A percentile compares a stretch with the other conserved stretches of the same genome.
phyloP scores from a whole-genome alignment of 1,140 invertebrate species.

The Saccostrea cuccullata region DNA sequence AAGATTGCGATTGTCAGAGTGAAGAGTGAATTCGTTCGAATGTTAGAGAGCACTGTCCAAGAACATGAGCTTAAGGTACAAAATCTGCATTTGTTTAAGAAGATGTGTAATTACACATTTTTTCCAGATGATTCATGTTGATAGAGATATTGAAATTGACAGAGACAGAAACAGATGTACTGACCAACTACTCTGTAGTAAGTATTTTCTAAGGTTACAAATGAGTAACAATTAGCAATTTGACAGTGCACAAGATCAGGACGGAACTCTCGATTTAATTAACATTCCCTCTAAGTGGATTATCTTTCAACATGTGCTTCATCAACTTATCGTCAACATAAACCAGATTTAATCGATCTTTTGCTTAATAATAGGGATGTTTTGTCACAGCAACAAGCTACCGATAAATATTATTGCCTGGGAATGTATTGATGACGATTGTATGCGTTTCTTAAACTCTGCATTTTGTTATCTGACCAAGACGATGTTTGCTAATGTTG shows the following conservation, averaged over 20 bases:
- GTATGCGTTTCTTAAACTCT: not conserved
- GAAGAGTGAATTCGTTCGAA: no score
- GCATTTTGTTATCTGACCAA: conserved; percentile 5
- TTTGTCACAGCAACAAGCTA: not conserved
- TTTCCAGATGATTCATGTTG: not conserved
- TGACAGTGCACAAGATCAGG: not conserved
- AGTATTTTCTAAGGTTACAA: not conserved
- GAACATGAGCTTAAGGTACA: no score
- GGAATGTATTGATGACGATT: not conserved
- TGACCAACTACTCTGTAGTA: not conserved
- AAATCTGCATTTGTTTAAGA: no score
- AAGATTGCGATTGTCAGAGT: no score
- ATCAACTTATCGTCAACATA: not conserved
- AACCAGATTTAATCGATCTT: not conserved
- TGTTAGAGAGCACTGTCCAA: no score
- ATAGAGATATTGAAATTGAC: not conserved
- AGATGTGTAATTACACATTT: no score
- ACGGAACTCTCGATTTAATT: not conserved
- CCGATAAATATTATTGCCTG: not conserved
- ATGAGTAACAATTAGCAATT: not conserved
- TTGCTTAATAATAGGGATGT: not conserved
- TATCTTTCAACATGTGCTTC: not conserved
- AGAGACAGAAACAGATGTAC: not conserved
- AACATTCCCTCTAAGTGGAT: not conserved
- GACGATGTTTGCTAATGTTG: not conserved